Percentiles rank a stretch among this genome's conserved stretches.
These are phyloP conservation scores for Eleutherodactylus coqui DNA, from an alignment of 2,797 vertebrate genomes.

Conservation along the genomic window DNA sequence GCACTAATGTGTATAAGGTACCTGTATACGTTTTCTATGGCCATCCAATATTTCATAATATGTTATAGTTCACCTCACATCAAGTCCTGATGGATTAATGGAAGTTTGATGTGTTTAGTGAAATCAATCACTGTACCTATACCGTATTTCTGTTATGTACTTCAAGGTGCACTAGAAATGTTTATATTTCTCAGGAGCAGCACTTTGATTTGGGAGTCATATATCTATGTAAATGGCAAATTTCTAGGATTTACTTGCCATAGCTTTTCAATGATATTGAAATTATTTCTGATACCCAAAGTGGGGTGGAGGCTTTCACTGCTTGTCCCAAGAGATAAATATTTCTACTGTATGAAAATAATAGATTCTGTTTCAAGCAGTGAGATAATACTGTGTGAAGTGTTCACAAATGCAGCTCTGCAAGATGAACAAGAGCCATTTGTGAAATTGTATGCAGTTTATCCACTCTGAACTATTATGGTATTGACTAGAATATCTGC, in stretches of 20 bases:
- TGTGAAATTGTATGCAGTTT: slow-evolving; percentile 5
- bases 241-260: slow-evolving; percentile 23
- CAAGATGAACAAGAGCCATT: not conserved
- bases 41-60: not conserved
- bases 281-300: slow-evolving; percentile 23
- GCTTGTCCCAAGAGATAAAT: slow-evolving; percentile 31
- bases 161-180: not conserved
- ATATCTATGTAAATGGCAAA: slow-evolving; percentile 25
- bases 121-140: no score
- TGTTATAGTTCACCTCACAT: not conserved
- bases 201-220: not conserved
- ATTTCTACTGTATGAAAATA: slow-evolving; percentile 44
- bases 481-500: not conserved
- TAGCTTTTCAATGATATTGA: slow-evolving; percentile 20
- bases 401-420: not conserved
- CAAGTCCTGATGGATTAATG: not conserved
- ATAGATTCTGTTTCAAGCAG: slow-evolving; percentile 3
- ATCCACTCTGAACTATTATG: not conserved
- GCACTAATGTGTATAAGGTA: no score
- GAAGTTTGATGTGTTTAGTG: not conserved
- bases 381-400: slow-evolving; percentile 6
- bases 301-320: slow-evolving; percentile 32
- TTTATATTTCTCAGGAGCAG: not conserved
- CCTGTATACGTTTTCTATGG: not conserved
- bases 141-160: not conserved